Conservation (phyloP, 1,140 invertebrate genomes). For the Choristoneura fumiferana region DNA sequence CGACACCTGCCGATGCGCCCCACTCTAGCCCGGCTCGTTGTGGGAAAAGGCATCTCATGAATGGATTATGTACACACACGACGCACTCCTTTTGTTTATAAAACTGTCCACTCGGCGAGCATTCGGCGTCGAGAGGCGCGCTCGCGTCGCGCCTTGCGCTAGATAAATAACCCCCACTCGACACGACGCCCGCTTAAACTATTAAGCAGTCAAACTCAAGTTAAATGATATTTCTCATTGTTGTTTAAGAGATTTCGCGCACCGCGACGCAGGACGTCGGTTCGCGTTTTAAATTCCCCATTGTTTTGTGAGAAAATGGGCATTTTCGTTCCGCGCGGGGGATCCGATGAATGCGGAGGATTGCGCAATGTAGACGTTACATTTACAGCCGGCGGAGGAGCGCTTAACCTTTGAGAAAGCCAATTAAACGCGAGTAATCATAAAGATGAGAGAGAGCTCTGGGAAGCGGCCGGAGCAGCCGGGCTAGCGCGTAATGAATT, state of each 20-base stretch:
- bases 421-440: constrained; percentile 42
- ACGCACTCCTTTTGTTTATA: constrained; percentile 72
- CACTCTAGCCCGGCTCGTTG: constrained; percentile 40
- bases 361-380: constrained; percentile 43
- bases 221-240: constrained; percentile 9
- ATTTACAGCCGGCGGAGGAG: constrained; percentile 30
- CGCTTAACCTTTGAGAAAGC: constrained; percentile 42
- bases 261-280: constrained; percentile 29
- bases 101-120: constrained; percentile 71
- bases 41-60: constrained; percentile 72
- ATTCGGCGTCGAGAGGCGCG: constrained; percentile 42
- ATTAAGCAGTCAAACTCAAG: neutral
- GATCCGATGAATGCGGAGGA: constrained; percentile 42
- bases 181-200: neutral
- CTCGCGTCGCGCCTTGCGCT: constrained; percentile 39
- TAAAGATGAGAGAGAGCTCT: constrained; percentile 33
- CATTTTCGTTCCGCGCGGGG: constrained; percentile 45
- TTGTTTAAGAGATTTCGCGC: constrained; percentile 33
- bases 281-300: constrained; percentile 44
- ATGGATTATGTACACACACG: constrained; percentile 63
- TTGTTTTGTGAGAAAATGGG: constrained; percentile 50
- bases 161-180: constrained; percentile 52
- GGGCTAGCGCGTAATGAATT: constrained; percentile 38
- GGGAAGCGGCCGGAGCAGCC: constrained; percentile 32
- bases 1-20: constrained; percentile 33